Base-by-base conservation (phyloP, 2,888 invertebrate species). In the Rhynchonema sp. region DNA sequence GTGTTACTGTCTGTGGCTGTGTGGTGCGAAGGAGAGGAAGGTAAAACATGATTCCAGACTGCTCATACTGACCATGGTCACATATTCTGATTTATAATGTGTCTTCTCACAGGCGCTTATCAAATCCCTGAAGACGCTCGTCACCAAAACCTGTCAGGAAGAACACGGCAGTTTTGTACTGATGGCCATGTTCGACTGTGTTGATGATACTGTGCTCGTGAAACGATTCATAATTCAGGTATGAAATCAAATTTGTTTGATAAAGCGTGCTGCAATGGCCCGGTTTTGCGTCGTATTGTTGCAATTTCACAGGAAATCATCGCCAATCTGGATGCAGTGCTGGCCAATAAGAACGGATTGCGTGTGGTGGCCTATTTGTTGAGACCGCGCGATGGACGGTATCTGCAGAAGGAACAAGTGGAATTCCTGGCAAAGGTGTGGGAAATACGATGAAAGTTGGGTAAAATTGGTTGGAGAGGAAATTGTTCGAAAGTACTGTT, bases 191-290 rank as follows among this genome's bases (percentile, higher is more conserved):
- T 82, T 92, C 65, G 92, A 94, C 73, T 79, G 82, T 0, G 83
- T 90, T 1, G 94, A 96, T 72, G 94, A 96, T 72, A 94, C 92
- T 0, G 86, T 87, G 59, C 79, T 92, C 0, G 80, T 91, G 26
- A 84, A 84, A 69, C 92, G 92, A 74, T 82, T 84, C 55, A 70
- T 79, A 55, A 64, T 78, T 1, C 73, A 75, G 65, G 78, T 78
- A n/a, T n/a, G n/a, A n/a, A n/a, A n/a, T n/a, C n/a, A n/a, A n/a
- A n/a, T n/a, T n/a, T n/a, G n/a, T n/a, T n/a, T n/a, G n/a, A n/a
- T n/a, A n/a, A n/a, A n/a, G n/a, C n/a, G n/a, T n/a, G n/a, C n/a
- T n/a, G n/a, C n/a, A n/a, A n/a, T n/a, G n/a, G n/a, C n/a, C n/a
- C n/a, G n/a, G n/a, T n/a, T n/a, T n/a, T n/a, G n/a, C n/a, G n/a